Conservation (phyloP, 2,113 vertebrate species). For the Lycocorax pyrrhopterus region DNA sequence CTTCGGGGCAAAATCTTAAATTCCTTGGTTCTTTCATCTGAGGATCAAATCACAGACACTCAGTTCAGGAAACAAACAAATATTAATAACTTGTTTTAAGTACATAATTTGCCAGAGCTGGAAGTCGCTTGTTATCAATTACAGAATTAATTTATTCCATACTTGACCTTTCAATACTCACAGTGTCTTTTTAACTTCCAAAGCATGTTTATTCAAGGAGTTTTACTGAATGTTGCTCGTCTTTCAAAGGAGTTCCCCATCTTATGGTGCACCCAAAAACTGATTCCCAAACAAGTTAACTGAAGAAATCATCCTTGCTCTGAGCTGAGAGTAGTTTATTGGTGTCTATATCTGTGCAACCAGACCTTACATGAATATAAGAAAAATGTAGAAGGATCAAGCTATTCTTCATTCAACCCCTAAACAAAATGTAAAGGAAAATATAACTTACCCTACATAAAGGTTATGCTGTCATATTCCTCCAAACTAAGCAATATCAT, state of each 20-base stretch:
- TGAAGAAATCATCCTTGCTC: neutral
- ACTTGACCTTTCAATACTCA: neutral
- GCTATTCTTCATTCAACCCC: neutral
- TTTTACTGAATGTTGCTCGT: neutral
- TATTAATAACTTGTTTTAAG: neutral
- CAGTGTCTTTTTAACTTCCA: neutral
- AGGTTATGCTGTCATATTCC: neutral
- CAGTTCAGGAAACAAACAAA: conserved; percentile 13
- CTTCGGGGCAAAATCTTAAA: neutral
- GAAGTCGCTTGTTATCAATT: neutral
- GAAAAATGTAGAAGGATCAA: neutral
- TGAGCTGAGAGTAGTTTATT: neutral
- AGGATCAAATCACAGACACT: neutral
- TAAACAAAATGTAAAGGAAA: neutral
- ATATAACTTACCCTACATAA: neutral
- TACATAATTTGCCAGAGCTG: conserved; percentile 24
- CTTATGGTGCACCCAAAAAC: neutral
- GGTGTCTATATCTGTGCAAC: neutral
- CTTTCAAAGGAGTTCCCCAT: neutral
- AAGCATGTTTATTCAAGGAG: neutral
- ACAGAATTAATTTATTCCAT: conserved; percentile 9
- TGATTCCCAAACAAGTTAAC: neutral
- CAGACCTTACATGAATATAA: neutral
- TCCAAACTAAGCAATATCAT: neutral
- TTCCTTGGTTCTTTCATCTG: neutral